These are phyloP conservation scores for Diachasmimorpha longicaudata DNA, from an alignment of 1,140 invertebrate genomes.

Conservation along the genomic window DNA sequence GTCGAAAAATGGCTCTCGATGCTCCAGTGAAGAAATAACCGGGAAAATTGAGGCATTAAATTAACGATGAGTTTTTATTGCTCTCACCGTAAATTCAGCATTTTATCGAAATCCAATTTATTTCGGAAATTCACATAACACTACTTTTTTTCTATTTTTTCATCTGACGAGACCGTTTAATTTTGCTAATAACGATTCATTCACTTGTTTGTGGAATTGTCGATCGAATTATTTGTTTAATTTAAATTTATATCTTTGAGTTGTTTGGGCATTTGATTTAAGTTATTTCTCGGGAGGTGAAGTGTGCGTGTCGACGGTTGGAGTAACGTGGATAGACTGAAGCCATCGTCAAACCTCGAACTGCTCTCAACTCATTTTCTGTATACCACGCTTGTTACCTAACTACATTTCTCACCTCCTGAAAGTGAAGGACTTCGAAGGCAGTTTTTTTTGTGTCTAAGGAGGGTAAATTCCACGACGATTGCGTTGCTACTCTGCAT, in stretches of 20 bases:
- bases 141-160: background rate
- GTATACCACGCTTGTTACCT: conserved; percentile 9
- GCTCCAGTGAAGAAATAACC: background rate
- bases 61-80: background rate
- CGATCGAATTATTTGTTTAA: background rate
- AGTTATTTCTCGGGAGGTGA: background rate
- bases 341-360: background rate
- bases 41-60: background rate
- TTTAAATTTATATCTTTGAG: background rate
- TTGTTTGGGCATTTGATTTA: background rate
- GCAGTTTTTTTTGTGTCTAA: background rate
- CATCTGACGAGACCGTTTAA: no score
- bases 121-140: background rate
- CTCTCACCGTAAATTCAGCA: background rate
- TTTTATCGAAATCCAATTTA: background rate
- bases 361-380: background rate
- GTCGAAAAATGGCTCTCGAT: background rate
- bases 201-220: background rate
- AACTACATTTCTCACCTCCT: conserved; percentile 21
- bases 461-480: background rate
- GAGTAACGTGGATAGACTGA: background rate
- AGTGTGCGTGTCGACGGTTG: background rate
- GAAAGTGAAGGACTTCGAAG: conserved; percentile 13
- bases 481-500: background rate
- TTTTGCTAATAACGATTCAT: no score